Conservation (phyloP, 2,797 vertebrate species). For the Lepilemur ruficaudatus region DNA sequence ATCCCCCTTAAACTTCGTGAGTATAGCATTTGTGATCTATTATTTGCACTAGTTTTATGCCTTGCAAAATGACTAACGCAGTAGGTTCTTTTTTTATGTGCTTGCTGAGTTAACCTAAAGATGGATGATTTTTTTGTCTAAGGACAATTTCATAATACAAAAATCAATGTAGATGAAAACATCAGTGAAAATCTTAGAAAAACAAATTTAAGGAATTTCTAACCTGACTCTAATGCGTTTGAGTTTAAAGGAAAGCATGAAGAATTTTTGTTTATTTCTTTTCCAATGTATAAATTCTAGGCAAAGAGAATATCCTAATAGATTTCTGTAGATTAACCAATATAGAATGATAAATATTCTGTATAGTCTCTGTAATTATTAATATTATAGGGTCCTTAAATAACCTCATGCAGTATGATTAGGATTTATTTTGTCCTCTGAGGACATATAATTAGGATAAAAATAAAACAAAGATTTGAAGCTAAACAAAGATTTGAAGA, state of each 20-base stretch:
- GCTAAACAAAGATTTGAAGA: neutral
- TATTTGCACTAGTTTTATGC: neutral
- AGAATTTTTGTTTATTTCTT: neutral
- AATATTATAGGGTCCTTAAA: neutral
- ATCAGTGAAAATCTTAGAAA: slow-evolving; percentile 12
- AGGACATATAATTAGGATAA: neutral
- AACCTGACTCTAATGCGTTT: neutral
- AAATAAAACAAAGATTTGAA: neutral
- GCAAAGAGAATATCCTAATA: neutral
- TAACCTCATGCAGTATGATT: neutral
- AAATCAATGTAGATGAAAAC: neutral
- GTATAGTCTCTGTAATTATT: neutral
- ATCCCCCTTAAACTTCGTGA: neutral
- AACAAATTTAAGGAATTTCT: neutral
- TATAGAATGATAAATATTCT: neutral
- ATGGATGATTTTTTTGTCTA: neutral
- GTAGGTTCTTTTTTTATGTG: neutral
- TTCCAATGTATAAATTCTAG: neutral
- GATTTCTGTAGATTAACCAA: neutral
- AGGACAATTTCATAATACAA: neutral
- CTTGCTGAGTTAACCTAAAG: neutral
- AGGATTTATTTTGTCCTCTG: slow-evolving; percentile 7
- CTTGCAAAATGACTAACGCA: neutral
- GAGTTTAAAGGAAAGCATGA: neutral
- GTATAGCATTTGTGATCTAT: neutral